Evolutionary conservation across 64 coral and sea anemone genomes (phyloP).

Genomic region (Catalaphyllia jardinei): DNA sequence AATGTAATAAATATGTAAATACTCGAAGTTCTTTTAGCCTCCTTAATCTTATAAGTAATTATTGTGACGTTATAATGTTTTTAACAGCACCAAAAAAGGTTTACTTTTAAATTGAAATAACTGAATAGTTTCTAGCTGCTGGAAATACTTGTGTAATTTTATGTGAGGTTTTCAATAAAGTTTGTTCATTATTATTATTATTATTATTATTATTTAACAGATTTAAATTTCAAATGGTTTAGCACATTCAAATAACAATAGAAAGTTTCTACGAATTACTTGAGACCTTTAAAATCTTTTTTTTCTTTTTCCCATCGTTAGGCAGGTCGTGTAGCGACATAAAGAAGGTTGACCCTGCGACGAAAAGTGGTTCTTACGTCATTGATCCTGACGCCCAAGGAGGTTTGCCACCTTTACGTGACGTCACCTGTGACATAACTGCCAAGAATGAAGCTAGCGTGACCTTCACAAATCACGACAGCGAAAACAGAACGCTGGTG

Average conservation of each 20-base stretch:
- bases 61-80: too few species aligned
- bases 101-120: too few species aligned
- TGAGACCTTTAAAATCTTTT: background rate
- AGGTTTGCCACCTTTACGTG: background rate
- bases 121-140: too few species aligned
- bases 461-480: conserved; percentile 20
- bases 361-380: background rate
- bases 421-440: conserved; percentile 28
- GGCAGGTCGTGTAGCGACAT: background rate
- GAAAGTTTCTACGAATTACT: background rate
- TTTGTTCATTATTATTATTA: too few species aligned
- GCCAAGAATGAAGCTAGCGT: conserved; percentile 40
- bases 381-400: conserved; percentile 29
- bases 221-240: background rate
- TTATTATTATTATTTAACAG: too few species aligned
- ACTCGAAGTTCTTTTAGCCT: too few species aligned
- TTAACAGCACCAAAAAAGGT: too few species aligned
- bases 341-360: background rate
- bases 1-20: too few species aligned
- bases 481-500: conserved; percentile 37
- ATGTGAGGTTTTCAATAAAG: too few species aligned
- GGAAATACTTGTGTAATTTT: too few species aligned
- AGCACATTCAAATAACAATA: background rate
- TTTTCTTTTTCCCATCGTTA: background rate
- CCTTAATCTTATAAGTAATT: too few species aligned